Conservation (phyloP, 2,113 vertebrate genomes). For the Chrysochloris asiatica region DNA sequence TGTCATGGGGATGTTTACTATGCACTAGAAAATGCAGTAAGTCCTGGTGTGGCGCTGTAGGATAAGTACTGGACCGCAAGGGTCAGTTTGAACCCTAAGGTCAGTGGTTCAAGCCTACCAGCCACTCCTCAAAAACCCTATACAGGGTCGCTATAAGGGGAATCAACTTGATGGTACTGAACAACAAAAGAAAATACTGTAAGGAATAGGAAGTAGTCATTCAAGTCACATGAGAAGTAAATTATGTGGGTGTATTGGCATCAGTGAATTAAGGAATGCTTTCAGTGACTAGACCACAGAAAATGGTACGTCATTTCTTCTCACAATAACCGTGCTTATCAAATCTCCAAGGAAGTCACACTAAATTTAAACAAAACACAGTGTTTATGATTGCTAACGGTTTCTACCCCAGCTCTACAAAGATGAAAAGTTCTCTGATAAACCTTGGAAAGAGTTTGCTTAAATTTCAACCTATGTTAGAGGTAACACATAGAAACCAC, state of each 20-base stretch:
- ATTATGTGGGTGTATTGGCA: not conserved
- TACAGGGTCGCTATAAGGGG: too few relatives aligned
- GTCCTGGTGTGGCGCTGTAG: too few relatives aligned
- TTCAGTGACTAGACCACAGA: not conserved
- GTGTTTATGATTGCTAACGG: not conserved
- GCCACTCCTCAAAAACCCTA: too few relatives aligned
- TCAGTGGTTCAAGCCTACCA: too few relatives aligned
- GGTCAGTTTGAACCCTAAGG: too few relatives aligned
- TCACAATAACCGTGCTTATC: not conserved
- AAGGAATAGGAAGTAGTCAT: not conserved
- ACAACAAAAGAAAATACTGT: too few relatives aligned
- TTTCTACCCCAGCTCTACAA: too few relatives aligned
- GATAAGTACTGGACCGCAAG: too few relatives aligned
- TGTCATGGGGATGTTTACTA: too few relatives aligned
- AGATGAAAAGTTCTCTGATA: not conserved
- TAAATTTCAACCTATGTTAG: not conserved
- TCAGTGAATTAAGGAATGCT: not conserved
- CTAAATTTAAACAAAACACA: slow-evolving; percentile 22
- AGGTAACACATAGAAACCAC: not conserved
- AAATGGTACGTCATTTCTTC: not conserved
- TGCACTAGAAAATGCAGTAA: too few relatives aligned
- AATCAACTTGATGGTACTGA: too few relatives aligned
- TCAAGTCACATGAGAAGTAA: not conserved
- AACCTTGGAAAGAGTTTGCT: not conserved
- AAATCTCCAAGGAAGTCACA: not conserved